Percentiles rank a stretch among this genome's conserved stretches.
Evolutionary conservation across 2,888 invertebrate genomes (phyloP).

Genomic region (Trissonchulus sp.): DNA sequence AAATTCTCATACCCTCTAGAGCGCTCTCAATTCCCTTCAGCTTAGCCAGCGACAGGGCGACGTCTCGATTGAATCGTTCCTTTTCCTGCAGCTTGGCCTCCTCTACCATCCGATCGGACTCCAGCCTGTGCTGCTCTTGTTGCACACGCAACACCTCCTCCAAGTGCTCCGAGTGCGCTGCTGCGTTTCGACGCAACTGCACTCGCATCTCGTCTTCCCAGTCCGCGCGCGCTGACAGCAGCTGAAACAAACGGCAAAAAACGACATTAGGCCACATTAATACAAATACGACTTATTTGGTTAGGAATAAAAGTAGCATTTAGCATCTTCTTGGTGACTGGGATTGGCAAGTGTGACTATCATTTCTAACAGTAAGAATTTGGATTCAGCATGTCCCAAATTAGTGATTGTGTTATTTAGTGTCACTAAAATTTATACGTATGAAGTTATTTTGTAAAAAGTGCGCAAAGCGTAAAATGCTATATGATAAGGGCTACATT

Average conservation of each 20-base stretch:
- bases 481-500: too few species aligned
- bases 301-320: too few species aligned
- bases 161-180: slow-evolving; percentile 70
- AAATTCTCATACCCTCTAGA: slow-evolving; percentile 60
- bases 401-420: too few species aligned
- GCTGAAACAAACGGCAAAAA: slow-evolving; percentile 54
- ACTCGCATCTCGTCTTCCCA: slow-evolving; percentile 64
- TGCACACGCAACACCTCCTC: slow-evolving; percentile 60
- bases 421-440: too few species aligned
- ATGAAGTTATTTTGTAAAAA: too few species aligned
- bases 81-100: slow-evolving; percentile 65
- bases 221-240: slow-evolving; percentile 63
- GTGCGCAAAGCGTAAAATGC: too few species aligned
- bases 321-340: too few species aligned
- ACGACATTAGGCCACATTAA: too few species aligned
- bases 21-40: slow-evolving; percentile 71
- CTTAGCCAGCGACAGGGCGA: slow-evolving; percentile 68
- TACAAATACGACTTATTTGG: too few species aligned
- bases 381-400: too few species aligned
- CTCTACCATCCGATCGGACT: slow-evolving; percentile 58
- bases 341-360: too few species aligned
- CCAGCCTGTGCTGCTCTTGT: slow-evolving; percentile 60
- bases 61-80: slow-evolving; percentile 64
- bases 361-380: too few species aligned
- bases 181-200: slow-evolving; percentile 74